Percentiles rank a stretch among this genome's conserved stretches.
Conservation (phyloP, 2,113 vertebrate species). For the Philantomba maxwellii region DNA sequence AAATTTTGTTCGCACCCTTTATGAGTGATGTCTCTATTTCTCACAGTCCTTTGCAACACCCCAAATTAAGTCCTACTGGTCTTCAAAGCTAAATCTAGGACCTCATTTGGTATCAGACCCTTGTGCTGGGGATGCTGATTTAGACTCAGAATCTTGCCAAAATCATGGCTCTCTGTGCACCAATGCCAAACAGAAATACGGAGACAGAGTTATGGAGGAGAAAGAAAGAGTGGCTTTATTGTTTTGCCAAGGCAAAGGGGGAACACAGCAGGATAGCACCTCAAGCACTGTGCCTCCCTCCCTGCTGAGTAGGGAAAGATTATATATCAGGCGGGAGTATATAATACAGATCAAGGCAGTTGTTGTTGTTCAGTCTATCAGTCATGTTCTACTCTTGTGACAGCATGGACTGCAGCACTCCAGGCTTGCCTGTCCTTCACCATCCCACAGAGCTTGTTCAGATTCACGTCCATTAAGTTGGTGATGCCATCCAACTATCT, state of each 20-base stretch:
- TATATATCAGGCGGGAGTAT: not conserved
- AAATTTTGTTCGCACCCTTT: not conserved
- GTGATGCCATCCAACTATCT: not conserved
- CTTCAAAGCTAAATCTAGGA: not conserved
- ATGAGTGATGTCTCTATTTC: not conserved
- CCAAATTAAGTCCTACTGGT: not conserved
- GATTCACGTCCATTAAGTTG: rapidly evolving
- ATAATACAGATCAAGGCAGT: not conserved
- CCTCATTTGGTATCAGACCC: not conserved
- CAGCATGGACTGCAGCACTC: not conserved
- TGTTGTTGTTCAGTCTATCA: not conserved
- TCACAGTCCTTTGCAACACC: not conserved
- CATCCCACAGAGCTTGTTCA: not conserved
- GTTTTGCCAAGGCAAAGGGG: not conserved
- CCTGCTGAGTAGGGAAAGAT: not conserved
- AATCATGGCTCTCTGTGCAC: not conserved
- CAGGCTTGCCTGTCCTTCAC: not conserved
- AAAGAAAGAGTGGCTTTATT: not conserved
- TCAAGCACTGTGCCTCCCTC: not conserved
- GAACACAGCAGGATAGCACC: not conserved
- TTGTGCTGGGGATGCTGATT: not conserved
- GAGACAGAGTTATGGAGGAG: not conserved
- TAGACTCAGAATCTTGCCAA: not conserved
- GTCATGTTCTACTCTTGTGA: not conserved
- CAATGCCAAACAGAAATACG: not conserved